Conservation (phyloP, 2,888 invertebrate species). For the Formica aserva region DNA sequence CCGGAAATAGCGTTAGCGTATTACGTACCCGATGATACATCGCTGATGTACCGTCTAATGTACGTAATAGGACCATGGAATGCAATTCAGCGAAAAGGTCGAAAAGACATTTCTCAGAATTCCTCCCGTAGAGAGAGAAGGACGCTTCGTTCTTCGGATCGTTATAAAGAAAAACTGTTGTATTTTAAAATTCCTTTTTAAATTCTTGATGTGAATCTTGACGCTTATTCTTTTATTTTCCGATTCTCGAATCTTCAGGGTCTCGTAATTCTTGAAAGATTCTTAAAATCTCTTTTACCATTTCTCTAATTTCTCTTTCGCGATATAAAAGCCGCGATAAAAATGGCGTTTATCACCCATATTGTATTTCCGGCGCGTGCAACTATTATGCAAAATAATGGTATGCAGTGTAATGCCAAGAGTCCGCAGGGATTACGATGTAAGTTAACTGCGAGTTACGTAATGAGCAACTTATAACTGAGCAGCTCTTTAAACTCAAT, state of each 20-base stretch:
- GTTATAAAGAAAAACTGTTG: neutral
- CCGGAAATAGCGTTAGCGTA: neutral
- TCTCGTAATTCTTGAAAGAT: neutral
- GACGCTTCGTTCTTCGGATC: neutral
- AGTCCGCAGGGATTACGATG: slow-evolving; percentile 22
- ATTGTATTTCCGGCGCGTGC: slow-evolving; percentile 1
- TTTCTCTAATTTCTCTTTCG: neutral
- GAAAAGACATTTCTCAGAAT: neutral
- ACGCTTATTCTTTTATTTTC: neutral
- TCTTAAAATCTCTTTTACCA: neutral
- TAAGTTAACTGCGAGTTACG: slow-evolving; percentile 37
- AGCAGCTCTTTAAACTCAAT: neutral
- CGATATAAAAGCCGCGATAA: neutral
- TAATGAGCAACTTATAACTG: slow-evolving; percentile 4
- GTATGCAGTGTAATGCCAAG: slow-evolving; percentile 10
- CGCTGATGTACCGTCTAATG: neutral
- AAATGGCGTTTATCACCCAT: slow-evolving; percentile 6
- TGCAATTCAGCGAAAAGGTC: neutral
- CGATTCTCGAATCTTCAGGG: neutral
- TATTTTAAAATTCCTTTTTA: neutral
- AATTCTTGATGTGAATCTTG: neutral
- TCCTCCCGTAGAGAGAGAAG: neutral
- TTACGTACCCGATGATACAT: neutral
- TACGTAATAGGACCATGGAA: neutral
- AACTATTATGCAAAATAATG: neutral